Conservation (phyloP, 92 coral and sea anemone species). For the Nematostella vectensis region DNA sequence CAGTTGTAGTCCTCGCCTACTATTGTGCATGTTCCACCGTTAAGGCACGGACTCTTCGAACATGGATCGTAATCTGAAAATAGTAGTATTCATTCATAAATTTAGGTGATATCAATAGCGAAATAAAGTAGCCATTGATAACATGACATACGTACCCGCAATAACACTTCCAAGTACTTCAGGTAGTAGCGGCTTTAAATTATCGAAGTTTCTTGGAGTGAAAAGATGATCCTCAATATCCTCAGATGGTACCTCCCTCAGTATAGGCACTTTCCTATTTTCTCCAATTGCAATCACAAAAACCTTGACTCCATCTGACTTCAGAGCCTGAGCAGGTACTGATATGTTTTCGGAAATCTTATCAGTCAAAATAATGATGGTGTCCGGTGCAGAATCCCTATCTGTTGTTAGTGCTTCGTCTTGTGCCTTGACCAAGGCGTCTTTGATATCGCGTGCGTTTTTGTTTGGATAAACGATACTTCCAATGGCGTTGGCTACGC, state of each 20-base stretch:
- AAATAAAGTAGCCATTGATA: no score
- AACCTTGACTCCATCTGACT: neutral
- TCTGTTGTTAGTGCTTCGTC: neutral
- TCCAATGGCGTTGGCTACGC: neutral
- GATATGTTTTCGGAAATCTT: neutral
- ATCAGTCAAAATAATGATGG: neutral
- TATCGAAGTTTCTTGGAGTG: neutral
- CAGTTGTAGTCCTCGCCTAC: constrained; percentile 7
- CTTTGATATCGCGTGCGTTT: neutral
- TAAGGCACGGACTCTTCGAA: constrained; percentile 12
- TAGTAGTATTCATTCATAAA: no score
- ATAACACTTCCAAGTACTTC: neutral
- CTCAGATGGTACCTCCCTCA: neutral
- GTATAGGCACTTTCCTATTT: neutral
- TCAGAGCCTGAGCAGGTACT: neutral
- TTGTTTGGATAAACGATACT: neutral
- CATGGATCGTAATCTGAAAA: constrained; percentile 11
- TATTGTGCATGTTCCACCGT: constrained; percentile 7
- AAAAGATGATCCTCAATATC: neutral
- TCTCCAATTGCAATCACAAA: neutral
- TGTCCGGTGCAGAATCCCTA: neutral
- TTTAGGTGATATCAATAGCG: no score
- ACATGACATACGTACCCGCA: no score
- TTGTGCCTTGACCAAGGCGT: neutral
- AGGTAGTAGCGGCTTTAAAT: neutral